A percentile compares a stretch with the other conserved stretches of the same genome.
phyloP scores from a whole-genome alignment of 1,140 invertebrate species.

The Akabosia matsudoensis region DNA sequence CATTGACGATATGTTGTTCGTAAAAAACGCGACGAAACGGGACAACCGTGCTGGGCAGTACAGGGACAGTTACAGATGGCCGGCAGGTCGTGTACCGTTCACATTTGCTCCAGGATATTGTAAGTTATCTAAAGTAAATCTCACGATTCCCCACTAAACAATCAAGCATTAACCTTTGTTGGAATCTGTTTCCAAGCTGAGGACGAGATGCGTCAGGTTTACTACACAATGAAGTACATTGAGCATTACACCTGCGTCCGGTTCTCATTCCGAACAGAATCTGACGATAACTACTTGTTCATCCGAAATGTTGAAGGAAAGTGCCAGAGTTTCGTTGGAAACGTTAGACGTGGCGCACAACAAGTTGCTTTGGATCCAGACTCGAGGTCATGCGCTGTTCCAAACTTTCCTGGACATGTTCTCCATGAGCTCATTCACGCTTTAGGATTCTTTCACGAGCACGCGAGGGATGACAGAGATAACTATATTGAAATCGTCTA shows the following conservation, averaged over 20 bases:
- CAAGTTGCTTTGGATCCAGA: conserved; percentile 39
- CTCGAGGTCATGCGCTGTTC: conserved; percentile 27
- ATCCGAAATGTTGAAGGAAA: conserved; percentile 37
- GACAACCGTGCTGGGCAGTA: conserved; percentile 33
- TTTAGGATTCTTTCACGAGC: conserved; percentile 66
- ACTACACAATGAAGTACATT: conserved; percentile 39
- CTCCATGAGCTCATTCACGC: conserved; percentile 66
- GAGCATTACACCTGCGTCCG: conserved; percentile 39
- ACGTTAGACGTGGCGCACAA: conserved; percentile 37
- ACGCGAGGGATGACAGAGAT: conserved; percentile 64
- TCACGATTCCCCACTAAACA: background rate
- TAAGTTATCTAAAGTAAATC: conserved; percentile 19
- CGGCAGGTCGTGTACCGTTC: conserved; percentile 36
- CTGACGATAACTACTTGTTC: conserved; percentile 38
- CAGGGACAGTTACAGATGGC: conserved; percentile 38
- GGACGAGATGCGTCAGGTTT: conserved; percentile 31
- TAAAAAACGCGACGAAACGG: background rate
- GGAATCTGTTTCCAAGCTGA: too few relatives aligned
- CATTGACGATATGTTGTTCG: conserved; percentile 41
- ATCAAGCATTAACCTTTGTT: background rate
- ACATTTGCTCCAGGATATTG: conserved; percentile 39
- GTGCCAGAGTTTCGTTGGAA: conserved; percentile 41
- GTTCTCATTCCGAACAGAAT: conserved; percentile 23
- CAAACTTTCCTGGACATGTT: conserved; percentile 44
- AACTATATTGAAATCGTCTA: conserved; percentile 61